A percentile compares a stretch with the other conserved stretches of the same genome.
phyloP scores from a whole-genome alignment of 2,888 invertebrate genomes.

The Tiliacea citrago region DNA sequence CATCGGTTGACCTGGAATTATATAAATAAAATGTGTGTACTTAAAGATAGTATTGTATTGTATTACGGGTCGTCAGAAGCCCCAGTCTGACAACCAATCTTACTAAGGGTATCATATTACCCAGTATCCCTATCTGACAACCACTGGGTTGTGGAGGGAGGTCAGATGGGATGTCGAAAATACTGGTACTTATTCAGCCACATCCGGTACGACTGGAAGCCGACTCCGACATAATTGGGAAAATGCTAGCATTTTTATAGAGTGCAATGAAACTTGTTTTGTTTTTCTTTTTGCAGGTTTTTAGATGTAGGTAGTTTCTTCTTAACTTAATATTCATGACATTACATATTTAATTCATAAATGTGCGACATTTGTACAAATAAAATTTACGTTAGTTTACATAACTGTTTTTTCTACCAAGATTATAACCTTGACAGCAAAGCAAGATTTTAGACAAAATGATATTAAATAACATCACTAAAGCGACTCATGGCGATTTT shows the following conservation, averaged over 20 bases:
- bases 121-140: no score
- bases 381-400: constrained; percentile 29
- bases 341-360: background rate
- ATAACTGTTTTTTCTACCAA: constrained; percentile 20
- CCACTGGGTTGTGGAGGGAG: no score
- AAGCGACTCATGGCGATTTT: background rate
- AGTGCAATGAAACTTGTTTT: background rate
- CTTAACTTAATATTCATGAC: constrained; percentile 1
- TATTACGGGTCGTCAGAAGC: no score
- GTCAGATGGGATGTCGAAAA: no score
- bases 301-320: background rate
- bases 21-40: background rate
- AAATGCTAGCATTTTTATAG: no score
- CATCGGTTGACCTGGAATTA: constrained; percentile 90
- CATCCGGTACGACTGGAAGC: no score
- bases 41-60: background rate
- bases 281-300: background rate
- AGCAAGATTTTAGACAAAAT: background rate
- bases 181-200: no score
- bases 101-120: no score
- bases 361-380: constrained; percentile 30
- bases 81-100: no score
- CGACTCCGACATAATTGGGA: no score
- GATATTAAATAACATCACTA: background rate
- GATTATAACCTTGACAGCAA: background rate